These are phyloP conservation scores for Sclerodermus sp. DNA, from an alignment of 2,888 invertebrate species.

Conservation along the genomic window DNA sequence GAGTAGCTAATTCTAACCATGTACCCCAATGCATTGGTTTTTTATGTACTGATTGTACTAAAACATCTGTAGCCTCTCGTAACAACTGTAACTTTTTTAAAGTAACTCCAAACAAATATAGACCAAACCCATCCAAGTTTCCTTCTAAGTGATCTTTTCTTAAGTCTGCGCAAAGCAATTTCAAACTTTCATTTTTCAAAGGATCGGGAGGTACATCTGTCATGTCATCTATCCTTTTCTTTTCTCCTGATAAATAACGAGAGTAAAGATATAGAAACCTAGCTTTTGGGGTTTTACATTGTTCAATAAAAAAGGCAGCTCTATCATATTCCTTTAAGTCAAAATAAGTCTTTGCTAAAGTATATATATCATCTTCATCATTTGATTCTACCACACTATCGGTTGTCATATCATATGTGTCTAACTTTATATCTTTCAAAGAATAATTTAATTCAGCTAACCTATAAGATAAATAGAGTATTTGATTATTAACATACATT, in stretches of 20 bases:
- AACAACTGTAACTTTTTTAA: conserved; percentile 83
- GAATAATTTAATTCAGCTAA: conserved; percentile 82
- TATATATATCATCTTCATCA: conserved; percentile 73
- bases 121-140: conserved; percentile 82
- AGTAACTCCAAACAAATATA: conserved; percentile 89
- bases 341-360: conserved; percentile 84
- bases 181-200: conserved; percentile 59
- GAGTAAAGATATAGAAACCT: conserved; percentile 86
- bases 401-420: conserved; percentile 59
- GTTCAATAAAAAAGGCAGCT: conserved; percentile 77
- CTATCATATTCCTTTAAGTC: conserved; percentile 90
- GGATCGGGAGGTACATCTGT: conserved; percentile 70
- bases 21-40: conserved; percentile 92
- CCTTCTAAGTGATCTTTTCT: conserved; percentile 63
- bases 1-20: conserved; percentile 87
- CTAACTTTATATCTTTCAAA: conserved; percentile 67
- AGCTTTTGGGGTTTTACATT: conserved; percentile 70
- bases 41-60: conserved; percentile 76
- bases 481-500: no score
- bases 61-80: conserved; percentile 75
- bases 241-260: conserved; percentile 86
- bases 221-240: conserved; percentile 83
- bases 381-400: conserved; percentile 59
- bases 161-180: conserved; percentile 63
- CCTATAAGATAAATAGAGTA: conserved; percentile 52